These are phyloP conservation scores for Mionectes macconnelli DNA, from an alignment of 2,113 vertebrate species.

Conservation along the genomic window DNA sequence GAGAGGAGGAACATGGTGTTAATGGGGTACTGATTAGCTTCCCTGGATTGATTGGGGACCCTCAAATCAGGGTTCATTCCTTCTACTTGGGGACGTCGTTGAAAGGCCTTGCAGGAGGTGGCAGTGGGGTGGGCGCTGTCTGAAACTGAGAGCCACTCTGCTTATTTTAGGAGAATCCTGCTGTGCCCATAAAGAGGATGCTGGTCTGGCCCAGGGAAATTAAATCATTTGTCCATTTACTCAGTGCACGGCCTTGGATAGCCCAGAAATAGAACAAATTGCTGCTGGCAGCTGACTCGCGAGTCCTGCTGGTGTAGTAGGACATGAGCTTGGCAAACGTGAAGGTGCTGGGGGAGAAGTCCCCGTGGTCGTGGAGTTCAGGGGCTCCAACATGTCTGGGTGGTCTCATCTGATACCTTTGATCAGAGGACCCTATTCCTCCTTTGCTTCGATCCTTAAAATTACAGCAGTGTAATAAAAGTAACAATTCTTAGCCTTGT, in stretches of 20 bases:
- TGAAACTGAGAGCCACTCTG: neutral
- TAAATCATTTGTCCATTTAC: constrained; percentile 18
- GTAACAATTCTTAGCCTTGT: neutral
- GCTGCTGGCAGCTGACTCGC: constrained; percentile 7
- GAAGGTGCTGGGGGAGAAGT: neutral
- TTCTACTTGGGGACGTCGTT: neutral
- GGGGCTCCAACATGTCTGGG: neutral
- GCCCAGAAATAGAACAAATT: constrained; percentile 42
- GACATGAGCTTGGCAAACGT: neutral
- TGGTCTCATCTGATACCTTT: neutral
- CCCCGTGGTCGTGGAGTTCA: neutral
- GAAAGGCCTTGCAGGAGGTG: neutral
- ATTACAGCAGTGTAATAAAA: neutral
- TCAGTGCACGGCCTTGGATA: neutral
- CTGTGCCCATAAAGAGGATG: constrained; percentile 11
- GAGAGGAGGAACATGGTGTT: neutral
- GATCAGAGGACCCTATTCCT: neutral
- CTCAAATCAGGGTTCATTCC: neutral
- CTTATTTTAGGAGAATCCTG: neutral
- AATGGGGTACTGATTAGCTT: neutral
- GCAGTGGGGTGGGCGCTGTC: neutral
- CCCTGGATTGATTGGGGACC: neutral
- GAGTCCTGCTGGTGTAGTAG: neutral
- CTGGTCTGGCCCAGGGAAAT: constrained; percentile 38
- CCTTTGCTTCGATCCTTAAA: neutral